Conservation (phyloP, 2,797 vertebrate genomes). For the Notoglanidium macrostoma region DNA sequence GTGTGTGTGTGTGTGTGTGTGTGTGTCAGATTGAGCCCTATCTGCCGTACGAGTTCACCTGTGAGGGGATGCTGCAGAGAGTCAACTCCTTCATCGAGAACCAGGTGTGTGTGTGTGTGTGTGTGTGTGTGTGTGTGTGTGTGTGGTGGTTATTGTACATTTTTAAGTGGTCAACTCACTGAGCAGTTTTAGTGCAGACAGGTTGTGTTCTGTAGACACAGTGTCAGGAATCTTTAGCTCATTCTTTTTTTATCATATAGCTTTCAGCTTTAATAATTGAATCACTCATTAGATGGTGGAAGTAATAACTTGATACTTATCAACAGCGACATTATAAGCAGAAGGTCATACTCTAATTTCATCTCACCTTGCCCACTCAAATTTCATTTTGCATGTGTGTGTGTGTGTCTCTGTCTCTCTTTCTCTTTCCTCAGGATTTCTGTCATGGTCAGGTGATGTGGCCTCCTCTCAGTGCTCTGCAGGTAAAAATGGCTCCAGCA, state of each 20-base stretch:
- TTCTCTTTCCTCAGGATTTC: conserved; percentile 84
- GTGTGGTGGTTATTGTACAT: no score
- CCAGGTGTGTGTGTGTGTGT: conserved; percentile 87
- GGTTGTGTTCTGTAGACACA: neutral
- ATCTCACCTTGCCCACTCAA: neutral
- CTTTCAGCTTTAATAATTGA: neutral
- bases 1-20: conserved; percentile 24
- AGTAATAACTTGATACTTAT: no score
- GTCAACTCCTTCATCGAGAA: conserved; percentile 95
- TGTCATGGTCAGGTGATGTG: conserved; percentile 99
- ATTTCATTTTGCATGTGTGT: neutral
- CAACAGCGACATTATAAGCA: no score
- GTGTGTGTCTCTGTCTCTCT: neutral
- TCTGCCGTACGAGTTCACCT: conserved; percentile 96
- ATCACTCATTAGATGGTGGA: neutral
- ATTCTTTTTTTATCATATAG: no score
- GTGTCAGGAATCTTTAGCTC: no score
- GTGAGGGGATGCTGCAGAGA: conserved; percentile 96
- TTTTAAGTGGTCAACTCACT: no score
- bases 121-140: no score
- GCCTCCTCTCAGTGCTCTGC: conserved; percentile 90
- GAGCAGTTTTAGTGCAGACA: no score
- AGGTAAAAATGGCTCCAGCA: conserved; percentile 87
- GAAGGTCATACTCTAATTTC: neutral
- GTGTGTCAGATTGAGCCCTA: conserved; percentile 91